These are phyloP conservation scores for Aplysina aerophoba DNA, from an alignment of 37 sponge, comb jelly and placozoan genomes.

Conservation along the genomic window DNA sequence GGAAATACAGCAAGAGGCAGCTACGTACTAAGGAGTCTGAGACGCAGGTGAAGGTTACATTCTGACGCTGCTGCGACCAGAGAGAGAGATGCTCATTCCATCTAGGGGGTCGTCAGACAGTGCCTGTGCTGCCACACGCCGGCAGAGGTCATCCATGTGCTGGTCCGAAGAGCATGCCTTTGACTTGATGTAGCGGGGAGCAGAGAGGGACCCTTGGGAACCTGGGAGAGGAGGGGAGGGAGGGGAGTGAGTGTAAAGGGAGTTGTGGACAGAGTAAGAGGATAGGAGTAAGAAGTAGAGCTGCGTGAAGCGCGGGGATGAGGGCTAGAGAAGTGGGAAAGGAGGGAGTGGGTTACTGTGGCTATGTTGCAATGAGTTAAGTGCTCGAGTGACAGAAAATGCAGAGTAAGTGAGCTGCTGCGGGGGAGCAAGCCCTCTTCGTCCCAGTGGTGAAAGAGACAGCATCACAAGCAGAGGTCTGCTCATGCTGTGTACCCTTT, in stretches of 20 bases:
- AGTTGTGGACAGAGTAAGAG: slow-evolving; percentile 35
- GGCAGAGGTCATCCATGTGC: slow-evolving; percentile 70
- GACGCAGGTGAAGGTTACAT: too few species aligned
- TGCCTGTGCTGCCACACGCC: slow-evolving; percentile 71
- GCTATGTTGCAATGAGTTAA: too few species aligned
- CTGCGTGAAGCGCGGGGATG: neutral
- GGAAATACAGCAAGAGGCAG: neutral
- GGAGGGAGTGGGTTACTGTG: too few species aligned
- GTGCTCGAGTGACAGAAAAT: too few species aligned
- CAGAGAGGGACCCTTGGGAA: slow-evolving; percentile 9
- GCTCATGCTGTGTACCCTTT: too few species aligned
- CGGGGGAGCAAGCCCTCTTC: too few species aligned
- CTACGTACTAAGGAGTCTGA: too few species aligned
- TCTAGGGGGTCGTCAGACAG: slow-evolving; percentile 29
- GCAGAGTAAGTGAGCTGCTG: too few species aligned
- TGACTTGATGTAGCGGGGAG: slow-evolving; percentile 20
- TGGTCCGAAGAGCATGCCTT: slow-evolving; percentile 23
- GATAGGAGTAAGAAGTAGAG: neutral
- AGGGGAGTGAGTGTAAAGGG: slow-evolving; percentile 16
- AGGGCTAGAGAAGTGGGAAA: too few species aligned
- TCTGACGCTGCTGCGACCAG: neutral
- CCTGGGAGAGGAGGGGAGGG: neutral
- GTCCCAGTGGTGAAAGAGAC: too few species aligned
- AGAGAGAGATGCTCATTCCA: slow-evolving; percentile 5
- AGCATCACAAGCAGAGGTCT: too few species aligned